Percentiles rank a stretch among this genome's conserved stretches.
Evolutionary conservation across 2,888 invertebrate species (phyloP).

Genomic region (Hirudinaria manillensis): DNA sequence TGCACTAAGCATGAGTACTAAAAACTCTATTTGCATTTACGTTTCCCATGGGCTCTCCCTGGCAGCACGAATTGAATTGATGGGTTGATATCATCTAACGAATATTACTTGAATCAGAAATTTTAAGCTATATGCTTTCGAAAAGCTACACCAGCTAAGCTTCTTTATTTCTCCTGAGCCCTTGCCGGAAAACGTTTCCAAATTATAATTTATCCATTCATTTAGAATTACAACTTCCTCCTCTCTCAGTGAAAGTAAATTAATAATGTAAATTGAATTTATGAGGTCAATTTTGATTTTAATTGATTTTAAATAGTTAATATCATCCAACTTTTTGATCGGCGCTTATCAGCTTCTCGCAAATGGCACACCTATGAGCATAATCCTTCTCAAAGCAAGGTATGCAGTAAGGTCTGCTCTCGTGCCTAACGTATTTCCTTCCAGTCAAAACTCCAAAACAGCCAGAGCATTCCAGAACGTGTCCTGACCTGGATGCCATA

Average conservation of each 20-base stretch:
- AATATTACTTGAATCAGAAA: no score
- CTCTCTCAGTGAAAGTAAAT: not conserved
- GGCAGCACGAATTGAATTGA: no score
- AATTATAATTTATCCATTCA: no score
- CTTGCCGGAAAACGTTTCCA: no score
- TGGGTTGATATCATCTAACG: no score
- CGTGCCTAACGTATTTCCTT: constrained; percentile 21
- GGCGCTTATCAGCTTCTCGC: constrained; percentile 18
- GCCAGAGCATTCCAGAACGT: constrained; percentile 13
- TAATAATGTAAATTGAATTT: not conserved
- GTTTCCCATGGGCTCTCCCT: no score
- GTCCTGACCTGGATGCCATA: not conserved
- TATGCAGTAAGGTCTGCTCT: constrained; percentile 16
- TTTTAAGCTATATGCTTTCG: no score
- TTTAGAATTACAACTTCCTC: no score
- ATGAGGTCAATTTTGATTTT: not conserved
- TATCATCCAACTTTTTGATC: constrained; percentile 20
- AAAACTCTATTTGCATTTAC: no score
- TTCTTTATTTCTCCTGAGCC: no score
- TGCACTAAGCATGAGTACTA: no score
- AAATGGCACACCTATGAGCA: constrained; percentile 14
- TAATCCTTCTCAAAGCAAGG: constrained; percentile 27
- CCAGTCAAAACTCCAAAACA: constrained; percentile 18
- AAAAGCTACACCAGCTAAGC: no score
- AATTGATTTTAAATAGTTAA: not conserved